A percentile compares a stretch with the other conserved stretches of the same genome.
Conservation (phyloP, 2,113 vertebrate species). For the Ondatra zibethicus region DNA sequence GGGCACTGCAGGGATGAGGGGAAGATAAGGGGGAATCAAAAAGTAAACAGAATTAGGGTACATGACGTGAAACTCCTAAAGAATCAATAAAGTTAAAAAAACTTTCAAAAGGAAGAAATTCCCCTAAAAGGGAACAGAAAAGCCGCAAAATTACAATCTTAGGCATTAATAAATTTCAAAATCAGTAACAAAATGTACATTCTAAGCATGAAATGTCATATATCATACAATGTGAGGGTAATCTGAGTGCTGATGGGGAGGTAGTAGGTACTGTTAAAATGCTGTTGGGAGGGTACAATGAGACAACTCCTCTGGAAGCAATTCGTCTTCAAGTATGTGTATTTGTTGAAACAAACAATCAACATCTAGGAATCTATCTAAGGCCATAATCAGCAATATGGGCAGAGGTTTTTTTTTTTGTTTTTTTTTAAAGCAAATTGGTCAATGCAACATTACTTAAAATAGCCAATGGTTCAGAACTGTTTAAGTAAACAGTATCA, state of each 20-base stretch:
- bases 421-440: neutral
- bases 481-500: constrained; percentile 40
- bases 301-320: constrained; percentile 73
- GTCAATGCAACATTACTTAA: constrained; percentile 36
- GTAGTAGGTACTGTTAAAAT: constrained; percentile 5
- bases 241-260: neutral
- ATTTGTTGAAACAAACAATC: constrained; percentile 21
- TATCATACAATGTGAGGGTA: constrained; percentile 34
- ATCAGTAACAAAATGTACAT: constrained; percentile 30
- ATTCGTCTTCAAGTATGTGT: constrained; percentile 38
- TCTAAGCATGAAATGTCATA: neutral
- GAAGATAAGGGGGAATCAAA: too few species aligned
- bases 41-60: too few species aligned
- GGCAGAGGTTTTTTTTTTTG: neutral
- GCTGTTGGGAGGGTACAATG: neutral
- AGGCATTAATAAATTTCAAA: constrained; percentile 42
- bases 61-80: too few species aligned
- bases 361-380: constrained; percentile 38
- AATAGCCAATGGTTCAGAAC: constrained; percentile 34
- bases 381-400: constrained; percentile 1
- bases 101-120: constrained; percentile 51
- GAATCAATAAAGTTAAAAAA: neutral
- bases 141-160: constrained; percentile 21
- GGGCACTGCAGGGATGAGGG: too few species aligned
- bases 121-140: constrained; percentile 54